These are phyloP conservation scores for Leucoraja ocellata DNA, from an alignment of 2,797 vertebrate genomes.

Conservation along the genomic window DNA sequence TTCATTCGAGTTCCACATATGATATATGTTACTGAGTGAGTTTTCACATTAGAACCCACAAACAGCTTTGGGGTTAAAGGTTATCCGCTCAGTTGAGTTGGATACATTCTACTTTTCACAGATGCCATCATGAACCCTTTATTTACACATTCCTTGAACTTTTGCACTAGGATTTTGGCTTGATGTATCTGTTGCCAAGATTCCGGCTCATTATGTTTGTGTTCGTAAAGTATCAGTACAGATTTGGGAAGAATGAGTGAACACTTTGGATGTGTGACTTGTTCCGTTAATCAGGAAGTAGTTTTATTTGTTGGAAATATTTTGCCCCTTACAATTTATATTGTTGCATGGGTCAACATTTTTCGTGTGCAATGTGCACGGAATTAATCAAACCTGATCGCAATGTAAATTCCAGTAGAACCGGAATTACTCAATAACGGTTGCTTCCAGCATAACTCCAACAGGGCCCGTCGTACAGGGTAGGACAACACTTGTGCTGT, in stretches of 20 bases:
- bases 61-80: constrained; percentile 30
- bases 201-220: not conserved
- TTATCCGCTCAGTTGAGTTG: constrained; percentile 18
- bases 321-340: not conserved
- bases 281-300: not conserved
- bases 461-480: no score
- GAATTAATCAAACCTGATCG: no score
- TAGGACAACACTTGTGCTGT: no score
- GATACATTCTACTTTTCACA: constrained; percentile 32
- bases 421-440: no score
- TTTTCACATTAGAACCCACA: constrained; percentile 21
- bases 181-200: constrained; percentile 30
- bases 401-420: no score
- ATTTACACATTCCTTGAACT: constrained; percentile 34
- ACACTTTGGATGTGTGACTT: constrained; percentile 2
- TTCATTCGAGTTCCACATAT: not conserved
- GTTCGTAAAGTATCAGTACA: not conserved
- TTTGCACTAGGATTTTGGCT: not conserved
- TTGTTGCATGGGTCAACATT: no score
- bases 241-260: not conserved
- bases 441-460: no score
- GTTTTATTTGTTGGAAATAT: not conserved
- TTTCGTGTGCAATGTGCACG: no score
- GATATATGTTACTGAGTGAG: constrained; percentile 9
- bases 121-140: constrained; percentile 32